Percentiles rank a stretch among this genome's conserved stretches.
Evolutionary conservation across 2,797 vertebrate species (phyloP).

Genomic region (Takifugu rubripes): DNA sequence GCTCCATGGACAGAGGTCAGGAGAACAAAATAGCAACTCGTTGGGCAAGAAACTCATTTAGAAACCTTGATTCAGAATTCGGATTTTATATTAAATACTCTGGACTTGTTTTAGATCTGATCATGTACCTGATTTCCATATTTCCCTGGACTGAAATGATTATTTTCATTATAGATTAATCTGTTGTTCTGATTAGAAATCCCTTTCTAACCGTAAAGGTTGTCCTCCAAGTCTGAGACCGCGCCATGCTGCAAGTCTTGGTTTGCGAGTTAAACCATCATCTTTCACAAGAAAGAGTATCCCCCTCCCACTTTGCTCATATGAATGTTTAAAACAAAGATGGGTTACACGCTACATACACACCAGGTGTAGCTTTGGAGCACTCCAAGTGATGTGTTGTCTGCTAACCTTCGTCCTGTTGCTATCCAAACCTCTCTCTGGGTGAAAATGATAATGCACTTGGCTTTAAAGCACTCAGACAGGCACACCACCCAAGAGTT

Average conservation of each 20-base stretch:
- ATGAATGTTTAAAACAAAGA: constrained; percentile 45
- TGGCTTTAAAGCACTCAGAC: constrained; percentile 73
- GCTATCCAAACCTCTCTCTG: constrained; percentile 62
- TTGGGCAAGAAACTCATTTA: no score
- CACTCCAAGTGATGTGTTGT: constrained; percentile 55
- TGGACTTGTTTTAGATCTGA: no score
- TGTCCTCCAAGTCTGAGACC: no score
- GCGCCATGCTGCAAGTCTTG: not conserved
- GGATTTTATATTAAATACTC: no score
- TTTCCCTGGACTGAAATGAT: no score
- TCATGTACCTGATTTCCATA: no score
- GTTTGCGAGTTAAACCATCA: not conserved
- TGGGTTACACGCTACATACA: constrained; percentile 44
- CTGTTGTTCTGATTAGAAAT: no score
- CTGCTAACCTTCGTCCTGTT: constrained; percentile 59
- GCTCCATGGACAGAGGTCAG: no score
- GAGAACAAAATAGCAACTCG: no score
- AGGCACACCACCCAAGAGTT: constrained; percentile 66
- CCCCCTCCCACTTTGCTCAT: constrained; percentile 3
- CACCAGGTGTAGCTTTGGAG: constrained; percentile 48
- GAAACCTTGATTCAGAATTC: no score
- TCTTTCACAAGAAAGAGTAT: constrained; percentile 27
- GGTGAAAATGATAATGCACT: constrained; percentile 71
- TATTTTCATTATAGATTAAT: no score
- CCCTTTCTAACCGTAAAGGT: no score